phyloP scores from a whole-genome alignment of 2,888 invertebrate genomes.

The Nebria salina region DNA sequence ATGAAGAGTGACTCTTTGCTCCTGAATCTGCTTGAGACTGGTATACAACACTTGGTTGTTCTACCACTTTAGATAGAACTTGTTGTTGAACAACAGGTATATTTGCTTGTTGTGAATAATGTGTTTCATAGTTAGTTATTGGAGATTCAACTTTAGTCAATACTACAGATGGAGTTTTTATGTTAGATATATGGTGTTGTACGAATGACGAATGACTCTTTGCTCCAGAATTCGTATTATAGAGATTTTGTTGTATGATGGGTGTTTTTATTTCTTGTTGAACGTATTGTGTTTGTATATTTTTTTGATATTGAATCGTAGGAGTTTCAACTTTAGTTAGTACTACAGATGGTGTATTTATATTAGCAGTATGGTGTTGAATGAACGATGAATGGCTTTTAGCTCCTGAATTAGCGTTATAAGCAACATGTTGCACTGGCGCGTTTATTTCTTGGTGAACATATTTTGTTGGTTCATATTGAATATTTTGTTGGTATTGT shows the following conservation, averaged over 20 bases:
- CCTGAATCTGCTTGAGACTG: neutral
- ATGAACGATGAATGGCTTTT: constrained; percentile 22
- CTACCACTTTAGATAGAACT: neutral
- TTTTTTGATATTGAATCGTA: constrained; percentile 25
- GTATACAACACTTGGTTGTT: constrained; percentile 5
- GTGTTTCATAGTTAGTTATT: constrained; percentile 51
- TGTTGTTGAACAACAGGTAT: constrained; percentile 13
- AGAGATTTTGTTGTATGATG: constrained; percentile 7
- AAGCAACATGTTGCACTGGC: constrained; percentile 16
- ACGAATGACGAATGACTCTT: constrained; percentile 20
- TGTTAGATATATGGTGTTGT: constrained; percentile 4
- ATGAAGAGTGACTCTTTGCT: constrained; percentile 14
- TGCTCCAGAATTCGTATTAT: constrained; percentile 4
- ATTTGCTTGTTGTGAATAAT: constrained; percentile 52
- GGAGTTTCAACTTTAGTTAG: constrained; percentile 12
- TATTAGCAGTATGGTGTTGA: constrained; percentile 8
- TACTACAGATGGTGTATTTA: constrained; percentile 7
- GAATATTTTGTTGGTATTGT: constrained; percentile 31
- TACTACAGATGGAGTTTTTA: constrained; percentile 17
- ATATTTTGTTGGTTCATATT: constrained; percentile 17
- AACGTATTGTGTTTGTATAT: constrained; percentile 18
- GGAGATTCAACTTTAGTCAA: constrained; percentile 21
- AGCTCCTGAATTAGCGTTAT: constrained; percentile 11
- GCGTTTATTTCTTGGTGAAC: neutral
- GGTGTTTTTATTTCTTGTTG: constrained; percentile 14